phyloP scores from a whole-genome alignment of 2,113 vertebrate genomes.

The Hylia prasina region DNA sequence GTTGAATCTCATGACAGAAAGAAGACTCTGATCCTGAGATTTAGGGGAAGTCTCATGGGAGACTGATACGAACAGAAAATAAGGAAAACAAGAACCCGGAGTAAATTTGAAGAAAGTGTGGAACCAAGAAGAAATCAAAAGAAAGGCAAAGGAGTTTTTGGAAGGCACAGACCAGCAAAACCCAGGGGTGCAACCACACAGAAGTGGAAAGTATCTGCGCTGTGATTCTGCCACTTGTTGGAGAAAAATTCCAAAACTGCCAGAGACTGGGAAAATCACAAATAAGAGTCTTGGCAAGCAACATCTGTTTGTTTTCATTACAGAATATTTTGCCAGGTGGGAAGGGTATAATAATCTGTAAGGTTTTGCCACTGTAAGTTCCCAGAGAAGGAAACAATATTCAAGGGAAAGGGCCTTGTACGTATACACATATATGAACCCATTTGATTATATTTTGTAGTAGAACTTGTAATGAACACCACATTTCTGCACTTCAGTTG shows the following conservation, averaged over 20 bases:
- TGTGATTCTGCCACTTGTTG: background rate
- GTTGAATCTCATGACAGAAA: background rate
- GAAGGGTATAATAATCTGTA: background rate
- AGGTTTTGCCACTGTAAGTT: background rate
- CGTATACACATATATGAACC: fast-evolving
- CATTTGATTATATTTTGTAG: background rate
- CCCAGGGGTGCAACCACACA: background rate
- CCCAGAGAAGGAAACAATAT: background rate
- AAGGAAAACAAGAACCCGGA: background rate
- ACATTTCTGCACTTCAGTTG: background rate
- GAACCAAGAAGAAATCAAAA: background rate
- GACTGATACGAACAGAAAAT: background rate
- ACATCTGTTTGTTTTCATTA: background rate
- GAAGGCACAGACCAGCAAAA: background rate
- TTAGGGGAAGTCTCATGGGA: background rate
- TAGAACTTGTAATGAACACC: background rate
- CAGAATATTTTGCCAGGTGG: background rate
- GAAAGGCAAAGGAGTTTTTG: background rate
- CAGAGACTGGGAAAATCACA: background rate
- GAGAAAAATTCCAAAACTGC: background rate
- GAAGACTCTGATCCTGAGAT: background rate
- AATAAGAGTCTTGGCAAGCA: background rate
- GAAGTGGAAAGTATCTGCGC: background rate
- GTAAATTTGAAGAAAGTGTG: background rate
- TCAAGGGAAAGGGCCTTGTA: background rate